Conservation (phyloP, 2,888 invertebrate species). For the Drosophila paranaensis region DNA sequence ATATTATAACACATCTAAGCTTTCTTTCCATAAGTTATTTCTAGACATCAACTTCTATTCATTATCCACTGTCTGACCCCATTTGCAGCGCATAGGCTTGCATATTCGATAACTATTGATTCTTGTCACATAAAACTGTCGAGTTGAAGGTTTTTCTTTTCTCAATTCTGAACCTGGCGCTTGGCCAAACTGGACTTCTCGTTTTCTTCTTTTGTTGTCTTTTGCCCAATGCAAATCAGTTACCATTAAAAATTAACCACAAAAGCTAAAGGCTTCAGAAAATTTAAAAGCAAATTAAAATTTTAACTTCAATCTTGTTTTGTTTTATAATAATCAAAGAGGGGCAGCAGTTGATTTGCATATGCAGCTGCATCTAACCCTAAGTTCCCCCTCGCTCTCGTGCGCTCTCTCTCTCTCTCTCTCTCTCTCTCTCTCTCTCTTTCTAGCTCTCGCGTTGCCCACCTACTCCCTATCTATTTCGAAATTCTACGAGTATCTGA, state of each 20-base stretch:
- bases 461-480: constrained; percentile 2
- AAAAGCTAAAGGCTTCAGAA: constrained; percentile 31
- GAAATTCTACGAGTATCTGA: constrained; percentile 19
- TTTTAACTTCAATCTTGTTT: constrained; percentile 23
- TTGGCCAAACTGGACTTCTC: constrained; percentile 15
- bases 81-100: constrained; percentile 22
- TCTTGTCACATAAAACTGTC: constrained; percentile 40
- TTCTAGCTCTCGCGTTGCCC: neutral
- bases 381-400: neutral
- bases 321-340: constrained; percentile 45
- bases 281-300: constrained; percentile 48
- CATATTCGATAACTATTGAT: constrained; percentile 38
- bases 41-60: constrained; percentile 3
- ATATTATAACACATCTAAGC: neutral
- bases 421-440: neutral
- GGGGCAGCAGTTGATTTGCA: constrained; percentile 53
- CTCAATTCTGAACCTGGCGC: constrained; percentile 32
- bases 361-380: constrained; percentile 37
- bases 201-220: constrained; percentile 11
- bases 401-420: neutral
- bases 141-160: constrained; percentile 5
- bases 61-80: constrained; percentile 40
- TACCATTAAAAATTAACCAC: constrained; percentile 38
- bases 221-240: constrained; percentile 31
- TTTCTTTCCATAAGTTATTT: neutral